Percentiles rank a stretch among this genome's conserved stretches.
These are phyloP conservation scores for Globodera ellingtonae DNA, from an alignment of 1,140 invertebrate species.

Conservation along the genomic window DNA sequence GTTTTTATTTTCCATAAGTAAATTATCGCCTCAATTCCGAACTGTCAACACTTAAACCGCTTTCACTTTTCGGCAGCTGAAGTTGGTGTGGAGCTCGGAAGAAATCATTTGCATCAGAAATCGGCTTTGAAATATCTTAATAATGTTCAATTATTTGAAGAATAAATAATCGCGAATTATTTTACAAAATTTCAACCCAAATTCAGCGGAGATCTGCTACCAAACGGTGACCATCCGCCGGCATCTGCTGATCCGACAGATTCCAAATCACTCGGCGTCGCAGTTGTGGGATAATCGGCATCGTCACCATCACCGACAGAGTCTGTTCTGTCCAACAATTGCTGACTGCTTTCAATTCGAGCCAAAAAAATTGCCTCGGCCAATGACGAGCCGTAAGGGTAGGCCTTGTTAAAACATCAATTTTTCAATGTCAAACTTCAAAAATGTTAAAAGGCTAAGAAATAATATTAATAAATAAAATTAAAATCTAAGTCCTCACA, in stretches of 20 bases:
- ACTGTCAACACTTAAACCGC: constrained; percentile 55
- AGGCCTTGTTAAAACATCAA: constrained; percentile 41
- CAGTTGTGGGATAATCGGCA: constrained; percentile 20
- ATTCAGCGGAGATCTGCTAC: constrained; percentile 27
- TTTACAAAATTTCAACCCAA: constrained; percentile 20
- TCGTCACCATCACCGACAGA: constrained; percentile 27
- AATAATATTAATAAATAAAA: constrained; percentile 9
- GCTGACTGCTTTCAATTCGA: constrained; percentile 23
- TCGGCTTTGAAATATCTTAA: constrained; percentile 49
- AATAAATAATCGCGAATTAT: not conserved
- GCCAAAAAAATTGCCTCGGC: constrained; percentile 59
- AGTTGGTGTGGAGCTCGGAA: constrained; percentile 59
- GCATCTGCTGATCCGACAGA: constrained; percentile 26
- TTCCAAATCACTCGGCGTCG: constrained; percentile 37
- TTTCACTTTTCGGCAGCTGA: constrained; percentile 59
- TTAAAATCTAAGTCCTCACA: constrained; percentile 72
- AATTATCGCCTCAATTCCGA: constrained; percentile 42
- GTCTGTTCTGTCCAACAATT: constrained; percentile 22
- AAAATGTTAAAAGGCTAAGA: constrained; percentile 5
- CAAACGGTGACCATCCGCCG: constrained; percentile 28
- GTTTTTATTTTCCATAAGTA: not conserved
- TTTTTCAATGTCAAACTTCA: not conserved
- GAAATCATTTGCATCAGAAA: constrained; percentile 60
- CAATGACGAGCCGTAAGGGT: constrained; percentile 65
- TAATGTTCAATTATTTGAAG: constrained; percentile 22